Base-by-base conservation (phyloP, 2,797 vertebrate genomes). In the Caiman crocodilus region DNA sequence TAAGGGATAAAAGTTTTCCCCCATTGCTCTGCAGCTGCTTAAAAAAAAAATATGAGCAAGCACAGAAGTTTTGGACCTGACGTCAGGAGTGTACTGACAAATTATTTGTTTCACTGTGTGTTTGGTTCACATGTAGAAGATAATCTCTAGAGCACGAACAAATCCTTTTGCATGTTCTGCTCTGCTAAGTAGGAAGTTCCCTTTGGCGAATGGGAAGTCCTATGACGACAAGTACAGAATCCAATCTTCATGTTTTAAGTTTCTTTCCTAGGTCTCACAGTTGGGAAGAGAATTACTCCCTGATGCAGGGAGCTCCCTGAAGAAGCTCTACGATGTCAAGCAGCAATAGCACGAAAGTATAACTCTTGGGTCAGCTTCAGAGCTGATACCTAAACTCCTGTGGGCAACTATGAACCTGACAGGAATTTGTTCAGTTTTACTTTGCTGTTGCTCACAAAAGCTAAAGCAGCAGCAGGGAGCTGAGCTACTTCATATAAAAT, bases 381-480 rank as follows among this genome's bases (percentile, higher is more conserved):
- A 26, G 67, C 12, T 55, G 30, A 4, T 21, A 61, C 14, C 89
- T 55, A 25, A 67, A 79, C 18, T 32, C 71, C 60, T 67, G 79
- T 6, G 86, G 76, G 94, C 28, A 77, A 64, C 81, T 71, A 89
- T 42, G 42, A 83, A 80, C 32, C 32, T 23, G 58, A 81, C 55
- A 87, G 42, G 61, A 78, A 78, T 2, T 28, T 17, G 13, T 79
- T 64, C 0, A 10, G 81, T 50, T 90, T 88, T 50, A 20, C 56
- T 63, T 61, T 10, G 17, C n/a, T 83, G 77, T 85, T 60, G 20
- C 75, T 71, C 88, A 84, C 21, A 18, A 71, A 61, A 64, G 82
- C 75, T 74, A 26, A 30, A 85, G 87, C 84, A 58, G 35, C 60
- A 61, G 67, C 12, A 67, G 80, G n/a, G n/a, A 80, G 87, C 25